Conservation (phyloP, 2,113 vertebrate genomes). For the Felis chaus region DNA sequence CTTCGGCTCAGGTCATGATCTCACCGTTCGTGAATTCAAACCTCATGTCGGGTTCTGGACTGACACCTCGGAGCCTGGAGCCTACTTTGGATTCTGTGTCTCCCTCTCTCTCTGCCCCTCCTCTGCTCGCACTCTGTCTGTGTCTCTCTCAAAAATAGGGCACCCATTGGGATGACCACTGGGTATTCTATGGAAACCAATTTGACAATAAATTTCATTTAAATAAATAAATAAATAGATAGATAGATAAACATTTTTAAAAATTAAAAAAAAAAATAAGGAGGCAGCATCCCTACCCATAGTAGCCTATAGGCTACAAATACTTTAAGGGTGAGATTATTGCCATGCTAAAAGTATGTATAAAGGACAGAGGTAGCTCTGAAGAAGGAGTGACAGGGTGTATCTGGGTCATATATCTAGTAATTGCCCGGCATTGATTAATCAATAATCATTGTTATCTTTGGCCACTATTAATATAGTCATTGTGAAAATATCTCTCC, state of each 20-base stretch:
- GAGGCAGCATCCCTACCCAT: background rate
- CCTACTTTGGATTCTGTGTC: too few relatives aligned
- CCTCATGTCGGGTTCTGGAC: too few relatives aligned
- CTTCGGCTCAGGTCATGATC: too few relatives aligned
- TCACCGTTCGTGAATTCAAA: too few relatives aligned
- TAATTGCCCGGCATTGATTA: background rate
- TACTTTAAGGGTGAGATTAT: background rate
- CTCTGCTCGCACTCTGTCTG: too few relatives aligned
- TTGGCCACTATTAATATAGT: background rate
- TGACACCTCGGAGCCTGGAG: too few relatives aligned
- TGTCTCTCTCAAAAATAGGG: too few relatives aligned
- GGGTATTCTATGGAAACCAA: too few relatives aligned
- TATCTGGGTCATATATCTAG: background rate
- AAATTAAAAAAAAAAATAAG: background rate
- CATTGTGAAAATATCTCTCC: constrained; percentile 30
- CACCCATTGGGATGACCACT: too few relatives aligned
- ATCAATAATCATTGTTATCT: background rate
- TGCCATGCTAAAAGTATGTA: background rate
- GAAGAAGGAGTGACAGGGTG: background rate
- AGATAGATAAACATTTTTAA: background rate
- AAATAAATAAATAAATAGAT: too few relatives aligned
- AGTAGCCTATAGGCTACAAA: background rate
- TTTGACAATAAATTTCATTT: too few relatives aligned
- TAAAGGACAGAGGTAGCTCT: background rate
- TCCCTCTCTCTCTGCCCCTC: too few relatives aligned